These are phyloP conservation scores for Himalopsyche anomala DNA, from an alignment of 2,888 invertebrate species.

Conservation along the genomic window DNA sequence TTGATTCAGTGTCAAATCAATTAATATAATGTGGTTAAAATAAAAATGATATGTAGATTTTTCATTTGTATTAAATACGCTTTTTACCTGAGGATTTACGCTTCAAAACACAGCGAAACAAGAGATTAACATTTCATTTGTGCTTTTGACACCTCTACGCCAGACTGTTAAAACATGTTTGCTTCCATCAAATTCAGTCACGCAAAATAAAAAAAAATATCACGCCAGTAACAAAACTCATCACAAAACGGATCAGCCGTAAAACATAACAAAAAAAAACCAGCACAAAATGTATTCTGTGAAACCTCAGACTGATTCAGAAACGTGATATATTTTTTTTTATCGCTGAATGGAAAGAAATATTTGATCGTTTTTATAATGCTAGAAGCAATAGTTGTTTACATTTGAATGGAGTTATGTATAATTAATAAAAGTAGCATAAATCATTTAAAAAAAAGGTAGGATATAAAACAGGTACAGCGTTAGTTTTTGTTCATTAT, in stretches of 20 bases:
- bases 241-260: constrained; percentile 17
- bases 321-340: neutral
- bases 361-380: too few species aligned
- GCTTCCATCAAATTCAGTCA: neutral
- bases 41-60: too few species aligned
- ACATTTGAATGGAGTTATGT: too few species aligned
- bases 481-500: too few species aligned
- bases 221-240: neutral
- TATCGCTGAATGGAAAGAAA: too few species aligned
- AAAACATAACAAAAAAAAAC: neutral
- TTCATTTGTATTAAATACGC: neutral
- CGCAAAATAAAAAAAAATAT: neutral
- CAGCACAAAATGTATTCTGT: neutral
- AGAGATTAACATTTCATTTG: constrained; percentile 14
- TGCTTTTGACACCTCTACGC: constrained; percentile 1
- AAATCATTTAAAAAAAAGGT: too few species aligned
- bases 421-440: too few species aligned
- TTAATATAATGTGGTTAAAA: too few species aligned
- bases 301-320: neutral
- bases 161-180: neutral
- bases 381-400: too few species aligned
- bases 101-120: neutral
- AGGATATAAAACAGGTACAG: too few species aligned
- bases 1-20: too few species aligned
- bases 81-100: neutral